phyloP scores from a whole-genome alignment of 2,113 vertebrate species.

The Seriola aureovittata region DNA sequence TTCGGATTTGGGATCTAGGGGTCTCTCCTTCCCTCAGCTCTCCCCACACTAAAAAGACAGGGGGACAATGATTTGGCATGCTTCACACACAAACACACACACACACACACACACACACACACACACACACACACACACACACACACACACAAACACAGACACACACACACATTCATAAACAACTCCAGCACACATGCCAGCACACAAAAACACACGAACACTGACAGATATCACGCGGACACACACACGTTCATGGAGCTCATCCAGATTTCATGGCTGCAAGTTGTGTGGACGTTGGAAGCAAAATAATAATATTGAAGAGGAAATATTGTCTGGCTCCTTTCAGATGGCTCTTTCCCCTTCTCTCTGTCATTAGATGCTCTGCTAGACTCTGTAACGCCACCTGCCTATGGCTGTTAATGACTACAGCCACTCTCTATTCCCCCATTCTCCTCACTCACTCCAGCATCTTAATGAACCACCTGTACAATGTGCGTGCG shows the following conservation, averaged over 20 bases:
- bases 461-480: slow-evolving; percentile 74
- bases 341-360: slow-evolving; percentile 21
- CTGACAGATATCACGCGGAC: neutral
- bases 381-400: slow-evolving; percentile 38
- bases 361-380: slow-evolving; percentile 30
- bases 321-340: slow-evolving; percentile 37
- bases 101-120: slow-evolving; percentile 7
- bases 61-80: slow-evolving; percentile 64
- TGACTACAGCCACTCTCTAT: slow-evolving; percentile 54
- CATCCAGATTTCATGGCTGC: slow-evolving; percentile 51
- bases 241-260: slow-evolving; percentile 22
- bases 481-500: slow-evolving; percentile 45
- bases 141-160: slow-evolving; percentile 15
- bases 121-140: slow-evolving; percentile 37
- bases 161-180: slow-evolving; percentile 39
- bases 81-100: slow-evolving; percentile 45
- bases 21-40: slow-evolving; percentile 60
- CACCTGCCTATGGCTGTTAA: slow-evolving; percentile 65
- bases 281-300: slow-evolving; percentile 25
- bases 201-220: slow-evolving; percentile 36
- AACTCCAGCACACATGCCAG: slow-evolving; percentile 36
- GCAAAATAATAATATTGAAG: slow-evolving; percentile 46
- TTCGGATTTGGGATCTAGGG: slow-evolving; percentile 61
- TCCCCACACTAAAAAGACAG: slow-evolving; percentile 41
- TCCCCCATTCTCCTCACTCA: slow-evolving; percentile 51